Percentiles rank a stretch among this genome's conserved stretches.
Evolutionary conservation across 2,113 vertebrate genomes (phyloP).

Genomic region (Indicator maculatus): DNA sequence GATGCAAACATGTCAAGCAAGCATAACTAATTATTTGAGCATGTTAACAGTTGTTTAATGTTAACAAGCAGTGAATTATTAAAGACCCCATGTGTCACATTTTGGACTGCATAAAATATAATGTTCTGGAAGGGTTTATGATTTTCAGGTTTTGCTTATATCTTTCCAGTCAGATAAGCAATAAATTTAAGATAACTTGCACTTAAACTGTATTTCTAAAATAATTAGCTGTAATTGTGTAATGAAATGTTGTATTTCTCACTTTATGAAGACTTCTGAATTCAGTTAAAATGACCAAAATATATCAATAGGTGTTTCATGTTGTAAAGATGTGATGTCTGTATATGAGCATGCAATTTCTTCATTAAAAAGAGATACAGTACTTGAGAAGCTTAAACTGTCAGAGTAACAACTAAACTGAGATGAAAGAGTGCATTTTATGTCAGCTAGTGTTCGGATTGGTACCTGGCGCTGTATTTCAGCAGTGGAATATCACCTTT

Average conservation of each 20-base stretch:
- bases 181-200: slow-evolving; percentile 76
- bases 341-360: background rate
- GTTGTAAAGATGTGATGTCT: background rate
- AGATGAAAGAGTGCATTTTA: background rate
- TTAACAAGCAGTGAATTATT: slow-evolving; percentile 99
- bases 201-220: slow-evolving; percentile 78
- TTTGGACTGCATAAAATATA: slow-evolving; percentile 90
- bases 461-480: slow-evolving; percentile 42
- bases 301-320: slow-evolving; percentile 27
- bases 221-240: slow-evolving; percentile 73
- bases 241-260: slow-evolving; percentile 54
- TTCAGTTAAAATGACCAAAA: slow-evolving; percentile 1
- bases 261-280: slow-evolving; percentile 38
- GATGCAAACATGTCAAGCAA: slow-evolving; percentile 99
- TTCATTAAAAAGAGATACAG: slow-evolving; percentile 43
- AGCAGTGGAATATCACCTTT: slow-evolving; percentile 34
- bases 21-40: slow-evolving; percentile 99
- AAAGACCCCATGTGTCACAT: slow-evolving; percentile 89
- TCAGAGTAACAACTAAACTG: background rate
- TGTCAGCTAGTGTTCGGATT: background rate
- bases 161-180: slow-evolving; percentile 74
- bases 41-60: slow-evolving; percentile 99
- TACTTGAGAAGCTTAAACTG: slow-evolving; percentile 23
- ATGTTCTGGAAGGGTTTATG: slow-evolving; percentile 81
- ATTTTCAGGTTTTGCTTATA: slow-evolving; percentile 80